Evolutionary conservation across 2,888 invertebrate species (phyloP).

Genomic region (Calameuta idolon): DNA sequence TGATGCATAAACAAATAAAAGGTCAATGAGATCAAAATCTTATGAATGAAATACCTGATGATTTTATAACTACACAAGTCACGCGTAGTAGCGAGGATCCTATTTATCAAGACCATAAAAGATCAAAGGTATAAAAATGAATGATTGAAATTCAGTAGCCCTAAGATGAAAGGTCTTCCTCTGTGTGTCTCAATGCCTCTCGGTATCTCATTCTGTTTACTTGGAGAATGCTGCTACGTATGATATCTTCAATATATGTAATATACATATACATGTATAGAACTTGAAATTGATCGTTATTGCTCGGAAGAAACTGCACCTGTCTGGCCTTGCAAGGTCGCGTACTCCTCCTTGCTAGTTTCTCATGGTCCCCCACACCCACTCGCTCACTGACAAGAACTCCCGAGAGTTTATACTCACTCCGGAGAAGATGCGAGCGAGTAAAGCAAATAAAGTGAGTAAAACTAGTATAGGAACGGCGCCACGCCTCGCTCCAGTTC

Average conservation of each 20-base stretch:
- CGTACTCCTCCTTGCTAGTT: neutral
- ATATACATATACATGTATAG: constrained; percentile 5
- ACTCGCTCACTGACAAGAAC: neutral
- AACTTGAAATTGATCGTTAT: neutral
- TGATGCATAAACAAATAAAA: neutral
- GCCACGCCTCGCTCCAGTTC: constrained; percentile 48
- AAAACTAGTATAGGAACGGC: constrained; percentile 24
- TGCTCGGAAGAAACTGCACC: neutral
- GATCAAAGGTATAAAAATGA: neutral
- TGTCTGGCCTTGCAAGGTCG: neutral
- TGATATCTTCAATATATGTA: constrained; percentile 4
- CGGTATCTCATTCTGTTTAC: neutral
- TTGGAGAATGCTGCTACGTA: neutral
- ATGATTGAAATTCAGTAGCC: neutral
- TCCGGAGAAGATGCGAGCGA: neutral
- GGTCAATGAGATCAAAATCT: neutral
- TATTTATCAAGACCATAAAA: neutral
- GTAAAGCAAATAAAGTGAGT: neutral
- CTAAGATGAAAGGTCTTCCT: neutral
- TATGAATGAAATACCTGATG: neutral
- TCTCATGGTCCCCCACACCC: neutral
- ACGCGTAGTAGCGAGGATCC: neutral
- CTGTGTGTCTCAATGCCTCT: neutral
- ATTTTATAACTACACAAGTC: neutral
- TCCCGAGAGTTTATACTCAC: neutral